phyloP scores from a whole-genome alignment of 2,113 vertebrate species.

The Sus scrofa region T2T-Sscrofa CM000830.6:120038501-120039000 shows the following conservation, averaged over 20 bases:
- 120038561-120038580: not conserved
- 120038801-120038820: not conserved
- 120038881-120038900: conserved; percentile 36
- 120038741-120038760: not conserved
- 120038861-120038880: conserved; percentile 11
- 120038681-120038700: not conserved
- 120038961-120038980: conserved; percentile 57
- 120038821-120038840: not conserved
- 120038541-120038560: not conserved
- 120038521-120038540: no score
- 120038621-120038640: not conserved
- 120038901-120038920: not conserved
- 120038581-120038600: not conserved
- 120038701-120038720: conserved; percentile 31
- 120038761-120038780: not conserved
- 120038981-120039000: conserved; percentile 63
- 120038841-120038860: not conserved
- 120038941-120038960: not conserved
- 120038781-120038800: not conserved
- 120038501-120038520: no score
- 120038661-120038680: not conserved
- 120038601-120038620: not conserved
- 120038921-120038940: not conserved
- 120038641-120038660: not conserved
- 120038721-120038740: conserved; percentile 34